A percentile compares a stretch with the other conserved stretches of the same genome.
Conservation (phyloP, 2,797 vertebrate genomes). For the Phoebastria nigripes region DNA sequence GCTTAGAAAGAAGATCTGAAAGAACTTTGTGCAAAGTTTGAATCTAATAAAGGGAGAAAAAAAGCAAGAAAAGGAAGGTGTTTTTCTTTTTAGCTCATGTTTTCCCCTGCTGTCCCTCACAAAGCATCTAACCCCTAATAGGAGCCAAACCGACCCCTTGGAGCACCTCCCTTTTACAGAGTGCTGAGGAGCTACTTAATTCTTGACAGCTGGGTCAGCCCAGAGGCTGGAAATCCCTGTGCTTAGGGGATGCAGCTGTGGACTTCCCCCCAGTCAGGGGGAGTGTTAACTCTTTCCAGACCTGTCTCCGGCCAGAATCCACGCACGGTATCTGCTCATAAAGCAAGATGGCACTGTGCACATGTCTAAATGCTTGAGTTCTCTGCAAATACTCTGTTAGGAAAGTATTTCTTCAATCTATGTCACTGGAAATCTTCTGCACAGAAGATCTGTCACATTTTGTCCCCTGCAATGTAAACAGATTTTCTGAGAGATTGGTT, state of each 20-base stretch:
- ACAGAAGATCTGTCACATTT: background rate
- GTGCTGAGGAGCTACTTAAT: conserved; percentile 32
- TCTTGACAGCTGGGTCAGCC: conserved; percentile 45
- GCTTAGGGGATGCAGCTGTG: conserved; percentile 23
- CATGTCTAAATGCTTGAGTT: background rate
- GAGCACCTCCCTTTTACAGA: background rate
- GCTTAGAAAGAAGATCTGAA: background rate
- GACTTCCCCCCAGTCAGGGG: background rate
- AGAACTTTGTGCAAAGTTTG: background rate
- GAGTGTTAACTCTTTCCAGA: background rate
- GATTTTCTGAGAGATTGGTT: background rate
- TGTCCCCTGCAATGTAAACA: background rate
- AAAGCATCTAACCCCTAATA: background rate
- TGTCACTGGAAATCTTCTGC: background rate
- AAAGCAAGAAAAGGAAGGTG: background rate
- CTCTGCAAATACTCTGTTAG: background rate
- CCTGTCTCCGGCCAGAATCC: background rate
- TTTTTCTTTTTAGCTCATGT: background rate
- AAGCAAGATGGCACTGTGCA: background rate
- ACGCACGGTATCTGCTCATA: background rate
- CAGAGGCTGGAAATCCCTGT: conserved; percentile 7
- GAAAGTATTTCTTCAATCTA: background rate
- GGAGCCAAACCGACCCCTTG: background rate
- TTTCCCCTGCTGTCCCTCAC: background rate
- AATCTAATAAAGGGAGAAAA: background rate